Base-by-base conservation (phyloP, 2,888 invertebrate genomes). In the Acrobeloides nanus region DNA sequence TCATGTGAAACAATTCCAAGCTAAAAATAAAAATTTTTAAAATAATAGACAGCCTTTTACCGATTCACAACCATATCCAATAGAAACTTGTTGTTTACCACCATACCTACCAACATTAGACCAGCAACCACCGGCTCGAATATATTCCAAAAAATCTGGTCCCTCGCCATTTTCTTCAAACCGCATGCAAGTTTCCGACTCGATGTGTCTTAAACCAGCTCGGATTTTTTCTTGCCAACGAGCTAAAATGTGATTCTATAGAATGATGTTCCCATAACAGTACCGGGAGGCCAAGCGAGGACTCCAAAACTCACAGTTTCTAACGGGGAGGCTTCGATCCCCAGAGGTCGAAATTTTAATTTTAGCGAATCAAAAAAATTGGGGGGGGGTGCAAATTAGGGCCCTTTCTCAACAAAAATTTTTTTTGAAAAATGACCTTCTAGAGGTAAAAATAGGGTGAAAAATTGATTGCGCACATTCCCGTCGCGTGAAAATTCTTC, bases 61-160 rank as follows among this genome's bases (percentile, higher is more conserved):
- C 34, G 56, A 53, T 21, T 68, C 68, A 47, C 68, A 68, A 32
- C 67, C 66, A 43, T 62, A 65, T 24, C 64, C 66, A 35, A 66
- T 66, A 2, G 66, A 67, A 4, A 67, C 63, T 34, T 61, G 54
- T 39, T 68, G 68, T 24, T 51, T 51, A 15, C 66, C 66, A 7
- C 68, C 68, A 20, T 63, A 46, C 45, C 63, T 51, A 25, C 63
- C 65, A 23, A 69, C 68, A 48, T 67, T 66, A 12, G 66, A 66
- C 64, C 64, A 69, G 41, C 68, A 69, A 23, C 57, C 58, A 21
- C 51, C 41, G 29, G 60, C 58, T 1, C 58, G 46, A 25, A 58
- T 56, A 33, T 62, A 57, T 35, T 47, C 46, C 29, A 53, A 38
- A 21, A 40, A 25, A 31, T 57, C 59, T 5, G 15, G 42, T 26